Conservation (phyloP, 2,797 vertebrate genomes). For the Silurus aristotelis region DNA sequence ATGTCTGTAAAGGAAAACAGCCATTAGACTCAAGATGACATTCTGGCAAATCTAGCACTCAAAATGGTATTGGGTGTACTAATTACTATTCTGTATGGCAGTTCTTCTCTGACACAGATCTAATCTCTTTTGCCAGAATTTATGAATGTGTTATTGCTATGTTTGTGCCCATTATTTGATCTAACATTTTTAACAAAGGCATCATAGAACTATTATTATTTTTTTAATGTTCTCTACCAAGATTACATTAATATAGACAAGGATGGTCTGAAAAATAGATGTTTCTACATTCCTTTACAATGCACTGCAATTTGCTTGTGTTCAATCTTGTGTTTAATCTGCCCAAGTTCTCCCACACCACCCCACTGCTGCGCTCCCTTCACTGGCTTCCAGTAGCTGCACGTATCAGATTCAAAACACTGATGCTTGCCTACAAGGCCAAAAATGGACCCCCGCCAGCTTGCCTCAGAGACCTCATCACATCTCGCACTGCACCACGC, state of each 20-base stretch:
- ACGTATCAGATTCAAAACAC: too few relatives aligned
- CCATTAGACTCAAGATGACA: constrained; percentile 11
- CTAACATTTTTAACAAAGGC: background rate
- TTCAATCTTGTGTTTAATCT: too few relatives aligned
- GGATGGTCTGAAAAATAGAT: background rate
- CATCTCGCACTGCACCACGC: too few relatives aligned
- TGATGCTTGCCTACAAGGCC: too few relatives aligned
- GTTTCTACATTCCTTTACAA: background rate
- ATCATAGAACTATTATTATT: background rate
- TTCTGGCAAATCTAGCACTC: background rate
- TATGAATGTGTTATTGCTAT: background rate
- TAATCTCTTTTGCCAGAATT: background rate
- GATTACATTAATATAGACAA: background rate
- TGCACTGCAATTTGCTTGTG: too few relatives aligned
- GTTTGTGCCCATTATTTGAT: background rate
- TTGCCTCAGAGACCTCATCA: too few relatives aligned
- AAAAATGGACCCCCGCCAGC: too few relatives aligned
- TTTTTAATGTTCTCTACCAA: background rate
- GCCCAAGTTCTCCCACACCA: too few relatives aligned
- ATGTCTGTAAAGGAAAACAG: constrained; percentile 13
- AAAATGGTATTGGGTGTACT: background rate
- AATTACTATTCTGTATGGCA: background rate
- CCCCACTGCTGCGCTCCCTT: too few relatives aligned
- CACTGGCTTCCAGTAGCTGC: too few relatives aligned
- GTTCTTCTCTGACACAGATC: background rate